Base-by-base conservation (phyloP, 2,113 vertebrate species). In the Dasyprocta punctata region DNA sequence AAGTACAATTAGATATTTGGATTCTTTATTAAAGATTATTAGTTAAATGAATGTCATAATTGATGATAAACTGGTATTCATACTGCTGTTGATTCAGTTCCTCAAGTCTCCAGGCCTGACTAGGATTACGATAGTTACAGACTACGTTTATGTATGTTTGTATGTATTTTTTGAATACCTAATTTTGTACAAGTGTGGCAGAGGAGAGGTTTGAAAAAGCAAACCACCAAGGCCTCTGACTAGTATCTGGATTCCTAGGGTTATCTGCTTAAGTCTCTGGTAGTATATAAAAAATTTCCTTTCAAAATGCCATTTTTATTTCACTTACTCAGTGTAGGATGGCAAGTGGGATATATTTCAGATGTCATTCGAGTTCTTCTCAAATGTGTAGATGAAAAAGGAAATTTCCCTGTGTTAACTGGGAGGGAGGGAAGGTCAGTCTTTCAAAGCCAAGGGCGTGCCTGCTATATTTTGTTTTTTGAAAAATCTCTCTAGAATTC, bases 341-440 rank as follows among this genome's bases (percentile, higher is more conserved):
- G 52, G 83, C 86, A 91, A 81, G 92, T 96, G 78, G 83, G 26
- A 86, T 94, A 10, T 56, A 56, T 93, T 93, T 92, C 84, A 92
- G 24, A 93, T 90, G 65, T 87, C 58, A 88, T 1, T 41, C 38
- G 30, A 75, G 26, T 28, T 92, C 19, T 96, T 88, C 67, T 82
- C 69, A 86, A 94, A 49, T 81, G 65, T 86, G 56, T 73, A 89
- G 7, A 7, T 88, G 36, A 86, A 88, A 94, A 93, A 82, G 73
- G 41, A 86, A 41, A 96, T 93, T 96, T 92, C 84, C 90, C 28
- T 82, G 13, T 47, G 44, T 49, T 92, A 82, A 54, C 52, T 56
- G 47, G 63, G 93, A 82, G 47, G 63, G 93, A 82, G 67, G 58
- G 69, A 92, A 94, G 87, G 67, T 95, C 81, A 86, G 36, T 36